Evolutionary conservation across 2,797 vertebrate genomes (phyloP), one percentile per base, ranked within the genome.

Genomic region (Oreochromis mossambicus): DNA sequence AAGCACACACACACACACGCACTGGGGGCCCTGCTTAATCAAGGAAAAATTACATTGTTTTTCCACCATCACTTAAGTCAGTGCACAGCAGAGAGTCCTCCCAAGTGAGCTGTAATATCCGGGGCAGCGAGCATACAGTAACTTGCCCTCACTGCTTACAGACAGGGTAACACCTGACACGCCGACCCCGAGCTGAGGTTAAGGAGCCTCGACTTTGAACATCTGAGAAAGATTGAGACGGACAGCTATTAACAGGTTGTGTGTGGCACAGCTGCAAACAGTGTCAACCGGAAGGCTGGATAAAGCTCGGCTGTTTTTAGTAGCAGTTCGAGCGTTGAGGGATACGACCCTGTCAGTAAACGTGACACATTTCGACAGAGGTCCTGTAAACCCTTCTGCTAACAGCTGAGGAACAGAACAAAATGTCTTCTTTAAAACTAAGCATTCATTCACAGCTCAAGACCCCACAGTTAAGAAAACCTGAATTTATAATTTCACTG

Each of bases 221-320:
- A 58, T 63, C 41, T 82, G 61, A 87, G 78, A 46, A 13, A 19
- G 56, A 90, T 3, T 56, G 70, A 87, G 66, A 83, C 34, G 14
- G 80, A 84, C 38, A 75, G 86, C 66, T 50, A 75, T 7, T n/a
- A 75, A 55, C 43, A 5, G 32, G 77, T 26, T 75, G 70, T 78
- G 46, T 78, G 86, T 86, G 14, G 43, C 66, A 83, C 89, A 87
- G 89, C 87, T 86, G 88, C 75, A 56, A 83, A 73, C 54, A 38
- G 83, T 61, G 84, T 83, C 83, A 91, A 89, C 81, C 81, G 48
- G 79, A 82, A 51, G 75, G 8, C 6, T 41, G 56, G 41, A 76
- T 78, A 34, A 79, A 78, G 68, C 51, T 14, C 5, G 79, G 80
- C 66, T 86, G 88, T 77, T 88, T 90, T 83, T 66, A 90, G 83